Evolutionary conservation across 1,140 invertebrate genomes (phyloP), one percentile per base, ranked within the genome.

Genomic region (Drosophila micromelanica): DNA sequence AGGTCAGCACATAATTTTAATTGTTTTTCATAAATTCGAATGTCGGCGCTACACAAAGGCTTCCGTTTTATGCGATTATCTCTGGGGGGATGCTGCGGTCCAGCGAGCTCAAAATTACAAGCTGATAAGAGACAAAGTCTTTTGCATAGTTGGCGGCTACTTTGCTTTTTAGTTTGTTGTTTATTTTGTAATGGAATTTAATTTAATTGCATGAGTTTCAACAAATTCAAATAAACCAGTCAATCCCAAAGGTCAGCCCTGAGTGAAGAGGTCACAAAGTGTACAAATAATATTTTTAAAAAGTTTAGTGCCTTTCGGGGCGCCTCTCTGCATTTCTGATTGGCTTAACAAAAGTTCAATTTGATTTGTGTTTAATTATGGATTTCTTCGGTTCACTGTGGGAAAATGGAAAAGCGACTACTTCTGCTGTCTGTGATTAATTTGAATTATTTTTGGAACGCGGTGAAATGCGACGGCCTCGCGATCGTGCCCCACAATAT

Each of bases 111-210:
- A 9, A 49, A 49, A 76, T 84, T 48, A 78, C 30, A 38, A n/a
- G 37, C 43, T 77, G 81, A 85, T 85, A 85, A 85, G 81, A 45
- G 8, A 8, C 15, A 59, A 60, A 56, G 70, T 64, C 65, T 86
- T 86, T 81, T 77, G 67, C 84, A 84, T 87, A 87, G 89, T 89
- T 87, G 84, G 84, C 84, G 84, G 84, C 84, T 82, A 71, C 59
- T 89, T 87, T 82, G 78, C 65, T 78, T 85, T 85, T 77, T 76
- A 76, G 77, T 85, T 60, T 32, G 76, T 65, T 63, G 48, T 30
- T 73, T 32, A 51, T 61, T 74, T 80, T 74, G 73, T 80, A 70
- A 85, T 85, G 55, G 64, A 48, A 62, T 63, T 63, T 27, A 13
- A 55, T 72, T 70, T 20, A 64, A 60, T 74, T 70, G 68, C 61